Evolutionary conservation across 1,140 invertebrate genomes (phyloP), one percentile per base, ranked within the genome.

Genomic region (Ceratosolen fusciceps): DNA sequence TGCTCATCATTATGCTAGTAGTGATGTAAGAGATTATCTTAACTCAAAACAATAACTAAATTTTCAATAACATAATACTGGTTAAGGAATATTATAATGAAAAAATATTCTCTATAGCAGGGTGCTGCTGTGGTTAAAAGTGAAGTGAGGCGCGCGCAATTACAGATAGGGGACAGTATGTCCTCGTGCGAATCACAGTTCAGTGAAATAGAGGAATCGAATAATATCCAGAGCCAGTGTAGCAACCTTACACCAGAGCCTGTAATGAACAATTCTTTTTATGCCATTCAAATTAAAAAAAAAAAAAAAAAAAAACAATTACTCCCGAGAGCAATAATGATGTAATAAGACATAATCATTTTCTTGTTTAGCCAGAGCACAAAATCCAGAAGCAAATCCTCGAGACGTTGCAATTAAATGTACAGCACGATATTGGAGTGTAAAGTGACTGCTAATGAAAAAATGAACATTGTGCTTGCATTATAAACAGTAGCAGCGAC

Each of bases 301-400:
- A n/a, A n/a, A n/a, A n/a, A n/a, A n/a, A n/a, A n/a, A n/a, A n/a
- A n/a, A 47, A 65, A 60, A 60, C 21, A 52, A 12, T 26, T 72
- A 34, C 34, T 10, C 5, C 73, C 26, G n/a, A 60, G 24, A 16
- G 4, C 16, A 21, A 8, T 3, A 19, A 31, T 77, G 67, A 70
- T 10, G 39, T 72, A 14, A 74, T 21, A 74, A 47, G 60, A 52
- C 47, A n/a, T n/a, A n/a, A n/a, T n/a, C n/a, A 37, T 73, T 74
- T 43, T 58, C 65, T 39, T 74, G 77, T 81, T 83, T 80, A 91
- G 89, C 84, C 83, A 16, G 89, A 90, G 68, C 89, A 90, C 71
- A 86, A 88, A 26, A 88, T 86, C 31, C 88, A 91, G 47, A 87
- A 89, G 52, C 83, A 89, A 81, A 85, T 89, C 34, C 83, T 91